These are phyloP conservation scores for Troilus luridus DNA, from an alignment of 2,888 invertebrate genomes.

Conservation along the genomic window DNA sequence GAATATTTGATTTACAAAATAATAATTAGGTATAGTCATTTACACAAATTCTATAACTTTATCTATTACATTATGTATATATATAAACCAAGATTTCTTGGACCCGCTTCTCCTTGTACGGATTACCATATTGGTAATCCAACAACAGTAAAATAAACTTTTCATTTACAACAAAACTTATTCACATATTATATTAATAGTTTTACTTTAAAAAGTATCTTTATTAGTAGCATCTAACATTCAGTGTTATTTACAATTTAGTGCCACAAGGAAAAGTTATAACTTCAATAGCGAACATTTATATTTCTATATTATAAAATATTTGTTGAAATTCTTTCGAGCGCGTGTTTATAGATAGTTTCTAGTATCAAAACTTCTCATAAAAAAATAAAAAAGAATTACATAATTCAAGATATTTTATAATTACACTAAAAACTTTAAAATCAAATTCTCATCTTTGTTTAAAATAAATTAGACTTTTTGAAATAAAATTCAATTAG, in stretches of 20 bases:
- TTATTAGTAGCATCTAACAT: conserved; percentile 1
- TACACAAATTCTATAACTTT: background rate
- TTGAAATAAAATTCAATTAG: background rate
- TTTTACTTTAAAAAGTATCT: background rate
- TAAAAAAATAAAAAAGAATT: background rate
- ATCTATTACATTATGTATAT: conserved; percentile 31
- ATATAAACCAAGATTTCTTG: conserved; percentile 53
- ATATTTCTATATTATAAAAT: background rate
- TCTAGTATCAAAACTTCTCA: conserved; percentile 2
- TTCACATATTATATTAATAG: background rate
- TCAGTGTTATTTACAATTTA: conserved; percentile 24
- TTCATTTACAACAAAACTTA: conserved; percentile 26
- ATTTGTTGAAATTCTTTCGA: background rate
- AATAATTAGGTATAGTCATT: background rate
- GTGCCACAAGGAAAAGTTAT: conserved; percentile 5
- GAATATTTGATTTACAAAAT: conserved; percentile 11
- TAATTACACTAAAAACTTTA: too few species aligned
- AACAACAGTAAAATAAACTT: conserved; percentile 49
- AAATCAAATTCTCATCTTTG: background rate
- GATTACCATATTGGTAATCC: conserved; percentile 35
- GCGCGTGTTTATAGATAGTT: background rate
- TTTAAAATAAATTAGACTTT: background rate
- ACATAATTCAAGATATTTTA: background rate
- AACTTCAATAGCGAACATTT: background rate
- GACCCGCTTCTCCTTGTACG: conserved; percentile 55